These are phyloP conservation scores for Prunella fulvescens DNA, from an alignment of 2,113 vertebrate species.

Conservation along the genomic window DNA sequence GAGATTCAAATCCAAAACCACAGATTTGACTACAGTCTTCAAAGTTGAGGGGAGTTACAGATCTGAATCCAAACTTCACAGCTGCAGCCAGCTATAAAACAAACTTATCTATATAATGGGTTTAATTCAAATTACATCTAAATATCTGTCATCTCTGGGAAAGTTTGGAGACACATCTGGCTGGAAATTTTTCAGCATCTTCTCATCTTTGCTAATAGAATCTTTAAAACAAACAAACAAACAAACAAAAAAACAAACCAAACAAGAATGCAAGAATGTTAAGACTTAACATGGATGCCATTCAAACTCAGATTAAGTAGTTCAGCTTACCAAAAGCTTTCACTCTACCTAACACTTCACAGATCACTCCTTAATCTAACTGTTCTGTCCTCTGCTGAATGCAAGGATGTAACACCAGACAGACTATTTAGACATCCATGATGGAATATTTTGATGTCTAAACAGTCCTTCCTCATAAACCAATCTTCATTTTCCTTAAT, in stretches of 20 bases:
- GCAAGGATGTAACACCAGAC: neutral
- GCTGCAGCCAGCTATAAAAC: constrained; percentile 20
- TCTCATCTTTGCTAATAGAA: neutral
- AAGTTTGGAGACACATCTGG: neutral
- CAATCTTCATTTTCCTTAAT: neutral
- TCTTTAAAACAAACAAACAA: neutral
- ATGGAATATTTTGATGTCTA: neutral
- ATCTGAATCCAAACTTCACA: constrained; percentile 58
- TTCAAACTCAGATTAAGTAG: neutral
- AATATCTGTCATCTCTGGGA: neutral
- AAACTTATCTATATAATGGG: neutral
- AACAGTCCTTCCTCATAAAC: neutral
- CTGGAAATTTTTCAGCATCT: neutral
- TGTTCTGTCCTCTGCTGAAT: neutral
- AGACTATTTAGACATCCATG: neutral
- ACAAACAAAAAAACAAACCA: neutral
- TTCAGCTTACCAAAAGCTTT: neutral
- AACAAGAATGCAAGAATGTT: neutral
- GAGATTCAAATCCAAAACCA: constrained; percentile 28
- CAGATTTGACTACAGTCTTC: constrained; percentile 19
- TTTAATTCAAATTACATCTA: neutral
- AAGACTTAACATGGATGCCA: neutral
- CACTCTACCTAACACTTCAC: neutral
- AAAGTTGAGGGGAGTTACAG: constrained; percentile 19
- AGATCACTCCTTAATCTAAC: neutral